Evolutionary conservation across 2,113 vertebrate species (phyloP).

Genomic region (Tetraodon nigroviridis): DNA sequence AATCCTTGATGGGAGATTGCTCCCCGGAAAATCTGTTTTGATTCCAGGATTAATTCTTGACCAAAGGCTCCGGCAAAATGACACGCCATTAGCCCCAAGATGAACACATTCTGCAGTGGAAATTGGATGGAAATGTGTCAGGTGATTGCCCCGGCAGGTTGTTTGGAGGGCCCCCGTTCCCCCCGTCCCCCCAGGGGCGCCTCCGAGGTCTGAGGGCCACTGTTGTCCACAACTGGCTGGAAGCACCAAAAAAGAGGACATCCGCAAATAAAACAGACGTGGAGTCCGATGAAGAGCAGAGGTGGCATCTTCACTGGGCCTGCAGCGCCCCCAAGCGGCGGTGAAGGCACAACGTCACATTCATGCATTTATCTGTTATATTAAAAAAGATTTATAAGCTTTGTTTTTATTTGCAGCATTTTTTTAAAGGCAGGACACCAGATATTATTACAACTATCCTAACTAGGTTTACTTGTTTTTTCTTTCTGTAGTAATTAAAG

Average conservation of each 20-base stretch:
- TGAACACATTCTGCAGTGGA: slow-evolving; percentile 99
- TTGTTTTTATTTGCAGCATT: not conserved
- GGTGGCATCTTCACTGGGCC: not conserved
- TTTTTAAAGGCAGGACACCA: not conserved
- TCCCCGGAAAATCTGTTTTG: slow-evolving; percentile 99
- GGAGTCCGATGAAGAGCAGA: slow-evolving; percentile 18
- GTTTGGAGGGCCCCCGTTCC: slow-evolving; percentile 64
- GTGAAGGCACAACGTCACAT: too few species aligned
- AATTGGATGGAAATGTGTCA: slow-evolving; percentile 99
- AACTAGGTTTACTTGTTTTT: too few species aligned
- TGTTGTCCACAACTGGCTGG: slow-evolving; percentile 76
- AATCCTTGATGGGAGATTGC: slow-evolving; percentile 99
- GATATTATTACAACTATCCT: not conserved
- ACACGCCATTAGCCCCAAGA: slow-evolving; percentile 99
- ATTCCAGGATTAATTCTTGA: slow-evolving; percentile 99
- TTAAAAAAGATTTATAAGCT: not conserved
- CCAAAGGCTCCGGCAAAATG: slow-evolving; percentile 98
- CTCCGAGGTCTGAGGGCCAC: slow-evolving; percentile 87
- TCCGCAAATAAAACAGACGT: slow-evolving; percentile 86
- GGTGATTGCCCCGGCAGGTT: slow-evolving; percentile 93
- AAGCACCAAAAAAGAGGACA: slow-evolving; percentile 79
- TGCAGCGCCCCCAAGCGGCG: too few species aligned
- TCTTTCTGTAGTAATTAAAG: too few species aligned
- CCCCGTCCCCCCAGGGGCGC: slow-evolving; percentile 65
- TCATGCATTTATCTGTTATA: too few species aligned